Conservation (phyloP, 2,113 vertebrate genomes). For the Gasterosteus aculeatus region DNA sequence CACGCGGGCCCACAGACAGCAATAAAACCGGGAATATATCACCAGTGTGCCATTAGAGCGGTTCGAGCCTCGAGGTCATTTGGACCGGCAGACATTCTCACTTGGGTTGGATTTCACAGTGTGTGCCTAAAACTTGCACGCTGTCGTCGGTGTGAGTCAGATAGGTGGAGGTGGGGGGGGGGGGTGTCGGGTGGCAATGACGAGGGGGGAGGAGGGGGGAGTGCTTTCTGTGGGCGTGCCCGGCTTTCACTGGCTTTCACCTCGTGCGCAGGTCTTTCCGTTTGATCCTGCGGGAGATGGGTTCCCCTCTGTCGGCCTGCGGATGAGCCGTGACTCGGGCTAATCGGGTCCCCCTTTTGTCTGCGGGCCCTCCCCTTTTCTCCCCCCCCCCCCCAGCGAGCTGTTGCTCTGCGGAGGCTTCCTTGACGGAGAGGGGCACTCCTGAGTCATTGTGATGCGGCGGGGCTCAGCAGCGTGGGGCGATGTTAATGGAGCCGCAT, state of each 20-base stretch:
- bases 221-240: slow-evolving; percentile 51
- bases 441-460: slow-evolving; percentile 80
- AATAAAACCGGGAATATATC: slow-evolving; percentile 72
- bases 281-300: slow-evolving; percentile 80
- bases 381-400: slow-evolving; percentile 62
- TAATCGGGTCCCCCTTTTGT: slow-evolving; percentile 77
- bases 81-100: slow-evolving; percentile 68
- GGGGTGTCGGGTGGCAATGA: slow-evolving; percentile 32
- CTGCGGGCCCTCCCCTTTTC: slow-evolving; percentile 38
- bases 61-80: slow-evolving; percentile 71
- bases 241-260: slow-evolving; percentile 75
- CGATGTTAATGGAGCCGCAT: slow-evolving; percentile 81
- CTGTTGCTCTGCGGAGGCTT: slow-evolving; percentile 70
- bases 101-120: slow-evolving; percentile 79
- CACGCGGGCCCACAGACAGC: slow-evolving; percentile 45
- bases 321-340: slow-evolving; percentile 77
- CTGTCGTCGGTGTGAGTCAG: slow-evolving; percentile 65
- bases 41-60: slow-evolving; percentile 61
- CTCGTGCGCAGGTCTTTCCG: slow-evolving; percentile 56
- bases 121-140: slow-evolving; percentile 74
- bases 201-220: slow-evolving; percentile 43
- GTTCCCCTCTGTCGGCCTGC: slow-evolving; percentile 70
- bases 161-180: slow-evolving; percentile 21
- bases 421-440: slow-evolving; percentile 74
- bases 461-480: slow-evolving; percentile 70